Evolutionary conservation across 2,888 invertebrate genomes (phyloP), one percentile per base, ranked within the genome.

Genomic region (Dugesia japonica): DNA sequence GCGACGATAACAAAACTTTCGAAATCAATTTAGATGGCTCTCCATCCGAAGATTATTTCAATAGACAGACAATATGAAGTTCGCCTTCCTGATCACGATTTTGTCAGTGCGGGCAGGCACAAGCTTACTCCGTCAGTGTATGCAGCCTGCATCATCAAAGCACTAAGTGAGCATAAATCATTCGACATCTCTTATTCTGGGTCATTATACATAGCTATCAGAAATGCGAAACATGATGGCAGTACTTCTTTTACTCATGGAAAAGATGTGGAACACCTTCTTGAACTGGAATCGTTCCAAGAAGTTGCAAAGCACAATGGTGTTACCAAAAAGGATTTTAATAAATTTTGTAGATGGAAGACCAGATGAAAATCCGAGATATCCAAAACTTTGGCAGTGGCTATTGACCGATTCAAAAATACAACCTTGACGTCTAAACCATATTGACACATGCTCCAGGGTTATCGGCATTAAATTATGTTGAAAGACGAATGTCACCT

Each of bases 371-470:
- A 81, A 80, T 76, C 80, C 80, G 17, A 73, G 80, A 42, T 79
- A 76, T 74, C 79, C 77, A 15, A 79, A 76, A 73, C 78, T 27
- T 38, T 81, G 17, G 27, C 28, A 27, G 75, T 78, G n/a, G 78
- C 79, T 15, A 73, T 78, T 20, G 23, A 76, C 23, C 73, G 78
- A 73, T 81, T 82, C 71, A 74, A 79, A 28, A 72, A 17, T 73
- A 78, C 71, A 75, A 80, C 75, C 75, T 79, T n/a, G 79, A 79
- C 74, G 78, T 75, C 0, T 86, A 90, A 82, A 90, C 91, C 82
- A 77, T 80, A 0, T 81, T 80, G 28, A 83, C 81, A n/a, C n/a
- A n/a, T n/a, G 27, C 82, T 56, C 83, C 84, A 72, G 82, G 83
- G 1, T 80, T 83, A 77, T 82, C 81, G 79, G 81, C 81, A 7